Evolutionary conservation across 2,888 invertebrate genomes (phyloP).

Genomic region (Geotrupes spiniger): DNA sequence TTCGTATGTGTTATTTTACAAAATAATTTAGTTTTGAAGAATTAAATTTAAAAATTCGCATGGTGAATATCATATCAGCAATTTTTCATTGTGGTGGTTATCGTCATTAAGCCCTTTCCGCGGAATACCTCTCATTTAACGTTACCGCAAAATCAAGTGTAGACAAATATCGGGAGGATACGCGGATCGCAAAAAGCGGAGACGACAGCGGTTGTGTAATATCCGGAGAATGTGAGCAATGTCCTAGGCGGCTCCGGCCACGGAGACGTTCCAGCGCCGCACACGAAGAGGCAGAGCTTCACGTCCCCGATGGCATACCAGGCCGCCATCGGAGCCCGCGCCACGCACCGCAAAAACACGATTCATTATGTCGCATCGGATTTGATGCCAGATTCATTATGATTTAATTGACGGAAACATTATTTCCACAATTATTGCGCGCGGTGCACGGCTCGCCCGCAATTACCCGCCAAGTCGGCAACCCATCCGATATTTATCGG

Average conservation of each 20-base stretch:
- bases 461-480: neutral
- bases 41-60: too few species aligned
- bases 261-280: conserved; percentile 31
- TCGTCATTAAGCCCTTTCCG: too few species aligned
- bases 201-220: conserved; percentile 36
- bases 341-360: conserved; percentile 32
- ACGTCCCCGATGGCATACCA: conserved; percentile 36
- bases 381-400: conserved; percentile 35
- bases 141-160: conserved; percentile 11
- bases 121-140: conserved; percentile 21
- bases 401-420: conserved; percentile 35
- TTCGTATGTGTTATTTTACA: too few species aligned
- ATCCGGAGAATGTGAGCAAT: conserved; percentile 41
- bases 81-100: too few species aligned
- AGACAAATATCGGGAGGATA: conserved; percentile 10
- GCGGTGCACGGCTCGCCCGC: neutral
- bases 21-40: too few species aligned
- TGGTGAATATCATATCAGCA: too few species aligned
- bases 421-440: conserved; percentile 24
- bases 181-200: conserved; percentile 29
- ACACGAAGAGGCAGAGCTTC: conserved; percentile 40
- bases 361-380: conserved; percentile 34
- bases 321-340: conserved; percentile 34
- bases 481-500: neutral
- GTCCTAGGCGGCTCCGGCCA: conserved; percentile 36